Evolutionary conservation across 2,113 vertebrate genomes (phyloP), one percentile per base, ranked within the genome.

Genomic region (Tragelaphus strepsiceros): DNA sequence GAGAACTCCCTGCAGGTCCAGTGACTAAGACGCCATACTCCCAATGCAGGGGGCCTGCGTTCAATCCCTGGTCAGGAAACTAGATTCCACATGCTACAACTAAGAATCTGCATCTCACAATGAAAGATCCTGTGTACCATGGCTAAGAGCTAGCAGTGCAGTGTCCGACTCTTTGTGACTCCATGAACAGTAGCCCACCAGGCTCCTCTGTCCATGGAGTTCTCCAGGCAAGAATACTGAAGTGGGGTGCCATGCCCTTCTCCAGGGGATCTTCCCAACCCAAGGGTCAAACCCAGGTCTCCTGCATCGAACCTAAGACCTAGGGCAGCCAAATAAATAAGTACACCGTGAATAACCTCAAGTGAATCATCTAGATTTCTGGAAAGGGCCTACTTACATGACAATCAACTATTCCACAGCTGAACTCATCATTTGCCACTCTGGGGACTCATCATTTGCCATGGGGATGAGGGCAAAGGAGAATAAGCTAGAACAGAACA

Each of bases 41-140:
- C 64, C 64, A 71, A 11, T 35, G n/a, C 4, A 71, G n/a, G 64
- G 64, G n/a, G n/a, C 64, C 0, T 0, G 64, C n/a, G n/a, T 71
- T 71, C 64, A 71, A 71, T 22, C 64, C 64, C 64, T 71, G 21
- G n/a, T 71, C n/a, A 71, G 19, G 64, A 9, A 71, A 71, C 64
- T 35, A 35, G 64, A 71, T 6, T 71, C 64, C 64, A 35, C 64
- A 35, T 12, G 19, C 64, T 1, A 0, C 64, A 35, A 11, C 0
- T 0, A 71, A 22, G n/a, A 71, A 71, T 71, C 64, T 35, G 64
- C 17, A 35, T 35, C 64, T 71, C n/a, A 22, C 64, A 71, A 11
- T 35, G 64, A 35, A 22, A 22, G 64, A 35, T 12, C 19, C 64
- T 71, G 19, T 71, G 64, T 35, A 35, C n/a, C 64, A 35, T n/a